Evolutionary conservation across 2,797 vertebrate genomes (phyloP).

Genomic region (Xyrichtys novacula): DNA sequence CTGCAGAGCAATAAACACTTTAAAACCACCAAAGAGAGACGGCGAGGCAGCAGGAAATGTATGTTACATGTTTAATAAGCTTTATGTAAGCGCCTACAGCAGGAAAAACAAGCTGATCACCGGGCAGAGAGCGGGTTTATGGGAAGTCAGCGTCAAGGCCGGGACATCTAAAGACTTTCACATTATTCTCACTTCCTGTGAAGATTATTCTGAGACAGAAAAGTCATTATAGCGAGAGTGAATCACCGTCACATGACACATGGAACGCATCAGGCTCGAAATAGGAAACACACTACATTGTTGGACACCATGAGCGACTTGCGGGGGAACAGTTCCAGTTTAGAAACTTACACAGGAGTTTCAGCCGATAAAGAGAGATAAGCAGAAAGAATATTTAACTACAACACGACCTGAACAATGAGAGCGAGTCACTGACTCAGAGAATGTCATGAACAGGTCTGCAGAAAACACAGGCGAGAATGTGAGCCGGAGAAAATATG

Average conservation of each 20-base stretch:
- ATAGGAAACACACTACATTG: background rate
- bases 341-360: background rate
- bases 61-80: background rate
- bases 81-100: background rate
- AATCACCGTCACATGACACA: slow-evolving; percentile 30
- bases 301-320: background rate
- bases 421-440: background rate
- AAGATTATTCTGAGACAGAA: background rate
- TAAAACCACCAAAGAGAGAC: background rate
- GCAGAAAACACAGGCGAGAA: slow-evolving; percentile 10
- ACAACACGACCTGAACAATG: background rate
- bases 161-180: background rate
- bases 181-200: background rate
- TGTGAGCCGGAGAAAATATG: slow-evolving; percentile 6
- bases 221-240: background rate
- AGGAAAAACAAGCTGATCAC: background rate
- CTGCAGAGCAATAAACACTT: background rate
- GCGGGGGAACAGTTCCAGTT: background rate
- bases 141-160: background rate
- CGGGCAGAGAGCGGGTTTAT: background rate
- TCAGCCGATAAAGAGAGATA: background rate
- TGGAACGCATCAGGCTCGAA: background rate
- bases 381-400: background rate
- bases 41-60: too few species aligned
- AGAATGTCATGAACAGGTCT: background rate